A percentile compares a stretch with the other conserved stretches of the same genome.
phyloP scores from a whole-genome alignment of 2,113 vertebrate species.

The Alces alces region DNA sequence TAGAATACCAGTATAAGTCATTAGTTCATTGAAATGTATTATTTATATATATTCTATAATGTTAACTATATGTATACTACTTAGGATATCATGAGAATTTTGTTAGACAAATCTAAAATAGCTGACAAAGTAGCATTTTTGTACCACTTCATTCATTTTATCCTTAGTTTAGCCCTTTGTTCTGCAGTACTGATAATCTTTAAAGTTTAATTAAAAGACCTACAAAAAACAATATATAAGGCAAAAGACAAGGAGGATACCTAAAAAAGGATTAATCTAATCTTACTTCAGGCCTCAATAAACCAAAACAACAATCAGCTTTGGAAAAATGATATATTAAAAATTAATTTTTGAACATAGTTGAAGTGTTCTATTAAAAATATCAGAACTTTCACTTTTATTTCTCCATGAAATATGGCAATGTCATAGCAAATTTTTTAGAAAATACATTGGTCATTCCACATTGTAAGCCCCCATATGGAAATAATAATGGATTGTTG shows the following conservation, averaged over 20 bases:
- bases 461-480: neutral
- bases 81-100: conserved; percentile 66
- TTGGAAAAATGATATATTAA: neutral
- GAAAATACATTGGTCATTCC: neutral
- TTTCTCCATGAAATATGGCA: neutral
- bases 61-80: conserved; percentile 23
- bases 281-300: neutral
- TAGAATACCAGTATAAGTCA: conserved; percentile 42
- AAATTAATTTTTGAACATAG: neutral
- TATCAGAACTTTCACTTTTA: neutral
- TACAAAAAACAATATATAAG: neutral
- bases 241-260: neutral
- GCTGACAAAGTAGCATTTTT: conserved; percentile 48
- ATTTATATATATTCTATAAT: conserved; percentile 43
- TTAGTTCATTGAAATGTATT: conserved; percentile 58
- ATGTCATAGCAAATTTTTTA: neutral
- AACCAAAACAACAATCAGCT: neutral
- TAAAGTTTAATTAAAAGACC: conserved; percentile 30
- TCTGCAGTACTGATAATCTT: neutral
- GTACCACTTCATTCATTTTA: conserved; percentile 36
- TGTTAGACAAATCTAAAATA: conserved; percentile 52
- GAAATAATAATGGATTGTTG: neutral
- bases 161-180: conserved; percentile 16
- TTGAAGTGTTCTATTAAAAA: neutral
- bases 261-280: neutral